These are phyloP conservation scores for Strigops habroptila DNA, from an alignment of 2,113 vertebrate species.

Conservation along the genomic window DNA sequence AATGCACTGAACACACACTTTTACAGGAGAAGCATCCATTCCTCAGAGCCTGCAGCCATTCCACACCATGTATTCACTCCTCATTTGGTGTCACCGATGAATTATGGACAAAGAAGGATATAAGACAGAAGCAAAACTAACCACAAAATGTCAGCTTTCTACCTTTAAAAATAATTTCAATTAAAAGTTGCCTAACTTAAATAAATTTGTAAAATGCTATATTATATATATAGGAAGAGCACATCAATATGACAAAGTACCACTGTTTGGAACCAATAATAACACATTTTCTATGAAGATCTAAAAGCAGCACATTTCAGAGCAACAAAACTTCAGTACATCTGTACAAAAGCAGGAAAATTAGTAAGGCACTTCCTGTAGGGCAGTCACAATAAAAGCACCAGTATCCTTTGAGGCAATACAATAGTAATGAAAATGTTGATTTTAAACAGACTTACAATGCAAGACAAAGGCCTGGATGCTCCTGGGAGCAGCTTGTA, in stretches of 20 bases:
- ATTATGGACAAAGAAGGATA: not conserved
- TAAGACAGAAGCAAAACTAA: not conserved
- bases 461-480: constrained; percentile 25
- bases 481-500: constrained; percentile 22
- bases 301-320: constrained; percentile 50
- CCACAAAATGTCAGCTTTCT: not conserved
- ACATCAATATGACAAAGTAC: constrained; percentile 4
- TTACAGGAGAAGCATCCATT: not conserved
- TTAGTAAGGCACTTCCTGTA: constrained; percentile 29
- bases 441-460: constrained; percentile 21
- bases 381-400: constrained; percentile 1
- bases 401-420: not conserved
- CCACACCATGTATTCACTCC: not conserved
- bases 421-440: not conserved
- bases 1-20: accelerated
- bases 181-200: not conserved
- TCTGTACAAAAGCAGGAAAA: constrained; percentile 36
- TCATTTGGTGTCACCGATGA: not conserved
- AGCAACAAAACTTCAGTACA: constrained; percentile 14
- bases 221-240: constrained; percentile 42
- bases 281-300: constrained; percentile 5
- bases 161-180: not conserved
- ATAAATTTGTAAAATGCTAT: constrained; percentile 65
- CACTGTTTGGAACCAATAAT: not conserved
- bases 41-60: not conserved